phyloP scores from a whole-genome alignment of 2,888 invertebrate species.

The Orchesella flavescens region DNA sequence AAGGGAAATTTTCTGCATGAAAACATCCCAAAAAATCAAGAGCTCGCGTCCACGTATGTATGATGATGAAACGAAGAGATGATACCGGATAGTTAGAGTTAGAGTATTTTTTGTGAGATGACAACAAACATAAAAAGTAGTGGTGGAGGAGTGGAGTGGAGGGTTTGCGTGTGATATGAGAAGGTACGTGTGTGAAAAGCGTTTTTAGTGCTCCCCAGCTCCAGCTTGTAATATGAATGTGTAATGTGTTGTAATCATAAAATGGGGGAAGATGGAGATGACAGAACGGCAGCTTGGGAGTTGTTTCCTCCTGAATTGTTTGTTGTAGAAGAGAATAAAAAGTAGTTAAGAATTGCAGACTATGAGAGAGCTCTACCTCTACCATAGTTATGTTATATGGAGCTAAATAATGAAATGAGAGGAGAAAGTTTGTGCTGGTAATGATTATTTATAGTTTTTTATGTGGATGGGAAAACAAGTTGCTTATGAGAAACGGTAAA shows the following conservation, averaged over 20 bases:
- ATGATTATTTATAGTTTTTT: too few species aligned
- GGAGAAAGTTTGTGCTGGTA: neutral
- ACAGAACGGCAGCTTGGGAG: slow-evolving; percentile 33
- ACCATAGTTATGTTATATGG: neutral
- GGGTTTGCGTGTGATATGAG: neutral
- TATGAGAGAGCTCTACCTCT: too few species aligned
- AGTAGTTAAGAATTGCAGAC: slow-evolving; percentile 1
- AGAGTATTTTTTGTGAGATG: too few species aligned
- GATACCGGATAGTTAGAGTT: too few species aligned
- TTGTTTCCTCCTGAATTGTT: neutral
- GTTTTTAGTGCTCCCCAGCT: slow-evolving; percentile 12
- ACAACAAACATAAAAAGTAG: too few species aligned
- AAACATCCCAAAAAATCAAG: too few species aligned
- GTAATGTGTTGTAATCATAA: slow-evolving; percentile 38
- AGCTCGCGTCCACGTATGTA: too few species aligned
- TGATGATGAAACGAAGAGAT: too few species aligned
- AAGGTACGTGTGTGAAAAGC: neutral
- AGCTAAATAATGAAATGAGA: neutral
- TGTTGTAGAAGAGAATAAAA: neutral
- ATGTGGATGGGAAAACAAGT: too few species aligned
- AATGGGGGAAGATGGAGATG: slow-evolving; percentile 23
- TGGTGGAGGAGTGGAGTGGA: too few species aligned
- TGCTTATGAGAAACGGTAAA: too few species aligned
- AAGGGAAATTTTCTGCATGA: too few species aligned
- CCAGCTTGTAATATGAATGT: slow-evolving; percentile 22